Base-by-base conservation (phyloP, 2,888 invertebrate species). In the Archips xylosteana region DNA sequence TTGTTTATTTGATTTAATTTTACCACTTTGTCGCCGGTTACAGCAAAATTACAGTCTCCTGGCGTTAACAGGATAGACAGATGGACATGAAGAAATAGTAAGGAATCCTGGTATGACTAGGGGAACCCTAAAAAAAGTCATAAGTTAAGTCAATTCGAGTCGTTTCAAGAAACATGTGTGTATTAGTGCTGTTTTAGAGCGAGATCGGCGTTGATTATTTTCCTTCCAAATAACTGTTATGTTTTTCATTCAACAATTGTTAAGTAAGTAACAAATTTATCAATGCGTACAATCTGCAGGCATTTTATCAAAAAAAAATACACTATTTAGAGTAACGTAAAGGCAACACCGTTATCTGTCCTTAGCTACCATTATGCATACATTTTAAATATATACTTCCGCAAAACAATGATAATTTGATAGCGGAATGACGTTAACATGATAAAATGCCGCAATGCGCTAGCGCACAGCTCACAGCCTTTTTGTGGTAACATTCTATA, bases 341-440 rank as follows among this genome's bases (percentile, higher is more conserved):
- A 51, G 65, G 39, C 66, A 51, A n/a, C 51, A 61, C 6, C 39
- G 69, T 79, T 82, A 83, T 83, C 83, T 75, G 68, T n/a, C 36
- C 51, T 65, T 51, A 34, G 49, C 34, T 36, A 34, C n/a, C 0
- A 34, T 51, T 51, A 6, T 15, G 34, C 36, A 23, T 51, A 65
- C n/a, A 65, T 49, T 23, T 12, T 12, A 45, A 57, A 36, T 13
- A 12, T 36, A 60, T 65, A 47, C 34, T 4, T 62, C 34, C 62
- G 63, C 47, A 63, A 47, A 72, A 23, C 34, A 34, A 71, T 49
- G 54, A 63, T 34, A 63, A 47, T 23, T 32, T 54, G 54, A 54
- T 54, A 54, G 54, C 54, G 9, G 8, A 9, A 49, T 65, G 65
- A 65, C 65, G 65, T 49, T 47, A 23, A 68, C 39, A 42, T 34